Conservation (phyloP, 1,140 invertebrate genomes). For the Drosophila seguyi region DNA sequence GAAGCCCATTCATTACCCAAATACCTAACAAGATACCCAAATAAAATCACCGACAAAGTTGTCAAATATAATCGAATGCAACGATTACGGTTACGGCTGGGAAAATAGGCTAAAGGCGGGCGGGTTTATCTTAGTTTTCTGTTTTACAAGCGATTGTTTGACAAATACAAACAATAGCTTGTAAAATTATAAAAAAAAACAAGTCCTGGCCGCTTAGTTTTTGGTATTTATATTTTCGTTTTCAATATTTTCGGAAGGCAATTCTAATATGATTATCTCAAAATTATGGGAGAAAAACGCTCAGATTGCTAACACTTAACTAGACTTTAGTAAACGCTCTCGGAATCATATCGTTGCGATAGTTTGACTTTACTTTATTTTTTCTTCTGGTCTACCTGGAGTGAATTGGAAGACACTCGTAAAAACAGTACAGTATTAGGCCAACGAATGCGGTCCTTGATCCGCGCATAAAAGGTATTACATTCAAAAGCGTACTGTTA, state of each 20-base stretch:
- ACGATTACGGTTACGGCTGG: slow-evolving; percentile 39
- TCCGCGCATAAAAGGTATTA: neutral
- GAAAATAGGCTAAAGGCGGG: neutral
- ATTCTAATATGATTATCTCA: too few relatives aligned
- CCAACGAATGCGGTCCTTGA: neutral
- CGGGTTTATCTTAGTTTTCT: neutral
- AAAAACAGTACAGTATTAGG: neutral
- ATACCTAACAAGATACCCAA: slow-evolving; percentile 66
- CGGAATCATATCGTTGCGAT: neutral
- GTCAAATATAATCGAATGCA: slow-evolving; percentile 39
- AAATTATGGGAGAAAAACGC: too few relatives aligned
- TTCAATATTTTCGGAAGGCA: too few relatives aligned
- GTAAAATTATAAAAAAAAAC: too few relatives aligned
- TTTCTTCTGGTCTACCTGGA: neutral
- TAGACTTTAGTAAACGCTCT: too few relatives aligned
- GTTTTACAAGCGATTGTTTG: neutral
- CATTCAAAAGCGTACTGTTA: neutral
- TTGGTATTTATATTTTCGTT: too few relatives aligned
- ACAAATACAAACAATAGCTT: too few relatives aligned
- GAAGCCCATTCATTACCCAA: slow-evolving; percentile 60
- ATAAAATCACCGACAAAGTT: slow-evolving; percentile 54
- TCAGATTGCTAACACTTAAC: too few relatives aligned
- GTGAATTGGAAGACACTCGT: too few relatives aligned
- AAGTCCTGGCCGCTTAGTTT: too few relatives aligned
- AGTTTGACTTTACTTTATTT: neutral